Evolutionary conservation across 2,888 invertebrate species (phyloP).

Genomic region (Calephelis perditalis): DNA sequence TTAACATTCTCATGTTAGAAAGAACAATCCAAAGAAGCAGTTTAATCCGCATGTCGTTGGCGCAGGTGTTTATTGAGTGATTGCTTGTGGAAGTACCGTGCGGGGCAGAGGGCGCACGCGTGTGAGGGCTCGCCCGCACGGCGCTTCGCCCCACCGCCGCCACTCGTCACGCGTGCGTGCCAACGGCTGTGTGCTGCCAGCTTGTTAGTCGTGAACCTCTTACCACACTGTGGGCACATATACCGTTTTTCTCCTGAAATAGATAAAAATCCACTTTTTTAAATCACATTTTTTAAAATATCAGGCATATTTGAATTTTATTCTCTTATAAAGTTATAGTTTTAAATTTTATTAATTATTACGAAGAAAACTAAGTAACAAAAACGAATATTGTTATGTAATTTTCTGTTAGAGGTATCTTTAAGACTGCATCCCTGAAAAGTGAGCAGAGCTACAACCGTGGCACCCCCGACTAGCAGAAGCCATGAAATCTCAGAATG

Average conservation of each 20-base stretch:
- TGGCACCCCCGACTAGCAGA: no score
- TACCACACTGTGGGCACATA: conserved; percentile 56
- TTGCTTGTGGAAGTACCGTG: conserved; percentile 48
- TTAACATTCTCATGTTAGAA: no score
- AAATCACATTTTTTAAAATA: no score
- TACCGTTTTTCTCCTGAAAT: conserved; percentile 51
- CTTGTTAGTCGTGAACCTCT: conserved; percentile 58
- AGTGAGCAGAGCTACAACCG: no score
- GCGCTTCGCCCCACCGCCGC: conserved; percentile 26
- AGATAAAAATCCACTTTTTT: background rate
- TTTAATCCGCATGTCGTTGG: conserved; percentile 36
- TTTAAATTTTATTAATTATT: no score
- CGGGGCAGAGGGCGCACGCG: conserved; percentile 39
- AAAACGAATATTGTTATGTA: no score
- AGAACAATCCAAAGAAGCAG: no score
- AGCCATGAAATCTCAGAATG: no score
- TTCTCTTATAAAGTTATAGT: background rate
- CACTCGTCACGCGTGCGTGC: conserved; percentile 43
- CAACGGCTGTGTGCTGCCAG: conserved; percentile 47
- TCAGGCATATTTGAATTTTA: no score
- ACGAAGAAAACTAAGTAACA: no score
- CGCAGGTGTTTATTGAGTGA: conserved; percentile 52
- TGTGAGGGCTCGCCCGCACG: conserved; percentile 31
- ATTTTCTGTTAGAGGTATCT: no score
- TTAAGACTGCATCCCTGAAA: no score